phyloP scores from a whole-genome alignment of 2,797 vertebrate genomes.

The Valencia hispanica region DNA sequence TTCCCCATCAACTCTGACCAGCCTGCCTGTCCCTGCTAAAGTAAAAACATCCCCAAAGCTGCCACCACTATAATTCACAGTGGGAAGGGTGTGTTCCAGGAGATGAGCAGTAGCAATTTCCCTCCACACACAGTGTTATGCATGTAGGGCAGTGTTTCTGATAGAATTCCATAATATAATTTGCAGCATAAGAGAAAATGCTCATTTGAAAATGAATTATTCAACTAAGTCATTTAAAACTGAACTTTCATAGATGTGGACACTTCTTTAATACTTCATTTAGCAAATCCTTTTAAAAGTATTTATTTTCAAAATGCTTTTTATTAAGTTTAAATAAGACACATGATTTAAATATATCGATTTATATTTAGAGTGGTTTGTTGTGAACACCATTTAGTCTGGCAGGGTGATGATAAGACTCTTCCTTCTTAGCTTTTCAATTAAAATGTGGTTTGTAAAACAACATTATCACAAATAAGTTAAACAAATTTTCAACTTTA shows the following conservation, averaged over 20 bases:
- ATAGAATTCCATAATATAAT: background rate
- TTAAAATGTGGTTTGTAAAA: background rate
- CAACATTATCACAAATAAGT: background rate
- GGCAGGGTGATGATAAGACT: background rate
- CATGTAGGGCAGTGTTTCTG: background rate
- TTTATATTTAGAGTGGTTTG: background rate
- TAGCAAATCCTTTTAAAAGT: background rate
- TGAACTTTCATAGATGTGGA: background rate
- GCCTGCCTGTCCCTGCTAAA: background rate
- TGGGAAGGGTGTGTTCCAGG: background rate
- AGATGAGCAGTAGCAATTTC: background rate
- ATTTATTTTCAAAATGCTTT: background rate
- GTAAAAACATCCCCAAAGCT: background rate
- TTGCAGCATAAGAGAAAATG: background rate
- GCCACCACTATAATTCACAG: background rate
- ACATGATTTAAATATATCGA: background rate
- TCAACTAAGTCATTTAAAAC: too few relatives aligned
- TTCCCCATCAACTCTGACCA: too few relatives aligned
- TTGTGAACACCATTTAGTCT: background rate
- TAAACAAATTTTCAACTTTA: constrained; percentile 9
- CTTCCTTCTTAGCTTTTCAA: background rate
- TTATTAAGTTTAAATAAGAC: background rate
- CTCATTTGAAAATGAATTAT: too few relatives aligned
- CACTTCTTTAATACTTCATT: constrained; percentile 4
- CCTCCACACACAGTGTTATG: background rate